phyloP scores from a whole-genome alignment of 2,113 vertebrate genomes.

The Tetrao urogallus region DNA sequence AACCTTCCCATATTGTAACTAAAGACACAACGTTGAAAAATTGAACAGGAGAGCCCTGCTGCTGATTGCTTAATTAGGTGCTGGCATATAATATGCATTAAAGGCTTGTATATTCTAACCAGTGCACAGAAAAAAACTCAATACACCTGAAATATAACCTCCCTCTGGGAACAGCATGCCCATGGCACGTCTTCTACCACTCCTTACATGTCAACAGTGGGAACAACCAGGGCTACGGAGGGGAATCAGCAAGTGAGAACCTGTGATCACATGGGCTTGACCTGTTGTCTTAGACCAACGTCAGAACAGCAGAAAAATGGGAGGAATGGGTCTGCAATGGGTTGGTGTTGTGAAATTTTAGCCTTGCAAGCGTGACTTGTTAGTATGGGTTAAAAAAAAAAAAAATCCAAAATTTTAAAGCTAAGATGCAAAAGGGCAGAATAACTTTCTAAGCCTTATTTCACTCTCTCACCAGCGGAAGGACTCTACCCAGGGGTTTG shows the following conservation, averaged over 20 bases:
- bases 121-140: background rate
- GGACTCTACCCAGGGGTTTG: background rate
- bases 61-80: background rate
- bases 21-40: background rate
- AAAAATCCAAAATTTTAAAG: background rate
- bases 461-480: background rate
- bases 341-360: background rate
- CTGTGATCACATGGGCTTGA: background rate
- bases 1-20: background rate
- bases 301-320: background rate
- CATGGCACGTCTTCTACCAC: background rate
- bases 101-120: background rate
- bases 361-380: background rate
- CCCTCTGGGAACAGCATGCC: background rate
- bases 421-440: background rate
- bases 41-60: background rate
- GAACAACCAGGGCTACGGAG: background rate
- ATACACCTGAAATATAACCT: background rate
- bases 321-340: background rate
- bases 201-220: accelerated
- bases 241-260: background rate
- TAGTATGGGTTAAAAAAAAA: accelerated
- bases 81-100: background rate
- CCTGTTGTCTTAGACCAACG: background rate
- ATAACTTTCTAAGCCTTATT: background rate